Evolutionary conservation across 2,797 vertebrate genomes (phyloP).

Genomic region (Erethizon dorsatum): DNA sequence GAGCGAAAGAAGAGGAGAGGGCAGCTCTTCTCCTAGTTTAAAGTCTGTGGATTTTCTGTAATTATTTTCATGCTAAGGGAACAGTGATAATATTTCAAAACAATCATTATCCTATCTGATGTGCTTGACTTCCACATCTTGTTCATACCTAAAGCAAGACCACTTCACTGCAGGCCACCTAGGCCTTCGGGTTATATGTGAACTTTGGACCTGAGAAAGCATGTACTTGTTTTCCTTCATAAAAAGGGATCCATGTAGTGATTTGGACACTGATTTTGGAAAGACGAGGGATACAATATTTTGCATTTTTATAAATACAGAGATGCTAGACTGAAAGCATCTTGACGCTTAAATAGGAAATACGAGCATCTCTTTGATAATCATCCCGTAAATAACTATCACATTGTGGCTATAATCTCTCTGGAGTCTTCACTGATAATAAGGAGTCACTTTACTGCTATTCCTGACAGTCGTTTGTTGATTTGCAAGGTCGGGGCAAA

Average conservation of each 20-base stretch:
- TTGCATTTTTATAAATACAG: background rate
- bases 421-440: background rate
- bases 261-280: background rate
- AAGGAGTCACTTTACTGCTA: background rate
- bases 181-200: background rate
- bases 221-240: background rate
- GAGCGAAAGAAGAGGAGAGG: accelerated
- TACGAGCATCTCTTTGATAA: background rate
- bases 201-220: background rate
- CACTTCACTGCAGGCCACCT: background rate
- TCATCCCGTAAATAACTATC: background rate
- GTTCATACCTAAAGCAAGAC: background rate
- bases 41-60: background rate
- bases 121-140: background rate
- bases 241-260: accelerated
- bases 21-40: background rate
- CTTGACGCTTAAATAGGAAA: background rate
- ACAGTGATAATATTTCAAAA: background rate
- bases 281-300: background rate
- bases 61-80: background rate
- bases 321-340: background rate
- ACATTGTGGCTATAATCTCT: background rate
- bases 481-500: background rate
- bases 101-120: background rate
- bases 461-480: background rate